Base-by-base conservation (phyloP, 2,888 invertebrate species). In the Hyles lineata region DNA sequence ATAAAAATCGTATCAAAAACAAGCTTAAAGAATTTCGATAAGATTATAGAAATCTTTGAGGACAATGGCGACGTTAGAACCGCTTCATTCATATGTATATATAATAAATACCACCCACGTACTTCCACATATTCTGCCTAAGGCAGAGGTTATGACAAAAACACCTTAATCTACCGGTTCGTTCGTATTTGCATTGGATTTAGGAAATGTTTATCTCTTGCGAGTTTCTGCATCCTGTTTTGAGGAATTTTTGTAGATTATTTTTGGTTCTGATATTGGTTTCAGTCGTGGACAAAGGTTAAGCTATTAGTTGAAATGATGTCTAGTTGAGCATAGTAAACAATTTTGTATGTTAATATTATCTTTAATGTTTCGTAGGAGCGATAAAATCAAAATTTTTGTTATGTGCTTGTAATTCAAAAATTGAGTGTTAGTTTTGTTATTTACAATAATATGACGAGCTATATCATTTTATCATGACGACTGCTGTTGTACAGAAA, bases 161-260 rank as follows among this genome's bases (percentile, higher is more conserved):
- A 43, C 29, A 23, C 43, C 63, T 67, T 43, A 21, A 67, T 67
- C 50, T 50, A 50, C 67, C 50, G 67, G 67, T 67, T 50, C 25
- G 21, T 21, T 67, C 25, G 15, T 50, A 67, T 67, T 67, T 67
- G 67, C 67, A 67, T 67, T 67, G 50, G 11, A 23, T 67, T 67
- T 50, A 67, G 50, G 67, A 67, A 67, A 50, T 67, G 50, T 67
- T 67, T 67, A 67, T 67, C 50, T 43, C 23, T 50, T 23, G 67
- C 67, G 67, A 67, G 15, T 50, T 43, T 67, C 32, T 50, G 50
- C 67, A 50, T 67, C 67, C 67, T 43, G 50, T 50, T 67, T 67
- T 67, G 23, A 23, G 50, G 67, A 43, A 67, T 67, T 67, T n/a
- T 67, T 43, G 63, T 23, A 17, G 21, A 17, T 60, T 21, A 21